Conservation (phyloP, 1,140 invertebrate genomes). For the Cydia fagiglandana region DNA sequence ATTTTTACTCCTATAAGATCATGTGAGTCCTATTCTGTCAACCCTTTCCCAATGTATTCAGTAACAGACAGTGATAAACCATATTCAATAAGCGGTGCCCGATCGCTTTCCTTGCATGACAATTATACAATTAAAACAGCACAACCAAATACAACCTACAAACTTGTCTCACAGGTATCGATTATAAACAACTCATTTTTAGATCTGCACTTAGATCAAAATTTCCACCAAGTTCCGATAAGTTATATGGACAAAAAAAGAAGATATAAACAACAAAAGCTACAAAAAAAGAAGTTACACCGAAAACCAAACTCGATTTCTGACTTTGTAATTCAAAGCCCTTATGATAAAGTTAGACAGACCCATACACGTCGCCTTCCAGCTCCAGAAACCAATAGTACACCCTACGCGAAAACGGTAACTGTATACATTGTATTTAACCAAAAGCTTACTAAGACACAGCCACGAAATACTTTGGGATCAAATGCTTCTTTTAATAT, state of each 20-base stretch:
- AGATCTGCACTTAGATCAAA: no score
- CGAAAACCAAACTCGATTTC: background rate
- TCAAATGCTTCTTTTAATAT: background rate
- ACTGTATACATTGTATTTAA: background rate
- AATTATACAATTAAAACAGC: background rate
- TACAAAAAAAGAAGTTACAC: no score
- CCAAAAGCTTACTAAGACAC: background rate
- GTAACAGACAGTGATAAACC: background rate
- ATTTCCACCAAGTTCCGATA: no score
- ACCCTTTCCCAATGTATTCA: background rate
- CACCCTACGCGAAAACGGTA: background rate
- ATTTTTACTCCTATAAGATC: no score
- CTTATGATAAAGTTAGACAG: background rate
- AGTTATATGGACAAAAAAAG: no score
- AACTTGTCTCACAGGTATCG: no score
- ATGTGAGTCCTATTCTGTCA: background rate
- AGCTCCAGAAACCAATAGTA: background rate
- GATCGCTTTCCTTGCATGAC: background rate
- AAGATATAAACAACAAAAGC: no score
- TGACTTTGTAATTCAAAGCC: background rate
- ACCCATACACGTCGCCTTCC: background rate
- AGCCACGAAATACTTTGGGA: background rate
- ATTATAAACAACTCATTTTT: no score
- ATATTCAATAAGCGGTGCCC: background rate
- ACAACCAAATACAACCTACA: no score